Base-by-base conservation (phyloP, 2,797 vertebrate species). In the Typhlichthys eigenmanni region DNA sequence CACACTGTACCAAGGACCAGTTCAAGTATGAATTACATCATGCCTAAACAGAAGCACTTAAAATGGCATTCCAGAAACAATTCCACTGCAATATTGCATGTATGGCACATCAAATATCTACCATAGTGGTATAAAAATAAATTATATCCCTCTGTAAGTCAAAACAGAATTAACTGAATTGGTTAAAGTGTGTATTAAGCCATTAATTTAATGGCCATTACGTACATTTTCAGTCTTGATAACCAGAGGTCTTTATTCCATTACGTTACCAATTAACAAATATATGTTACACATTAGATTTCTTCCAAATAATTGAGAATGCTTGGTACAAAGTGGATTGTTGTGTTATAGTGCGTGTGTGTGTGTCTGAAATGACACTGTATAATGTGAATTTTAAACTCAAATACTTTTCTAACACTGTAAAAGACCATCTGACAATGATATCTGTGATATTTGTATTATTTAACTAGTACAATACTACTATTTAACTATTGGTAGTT, bases 101-200 rank as follows among this genome's bases (percentile, higher is more conserved):
- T 29, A 0, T 32, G 16, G 56, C 55, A 54, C 62, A 70, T 49
- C 49, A 32, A 57, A 48, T 53, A 65, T 75, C 63, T 2, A 19
- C 78, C 75, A 62, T 75, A 74, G 79, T 67, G 79, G 60, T 71
- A 56, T 75, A 75, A 79, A 58, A 83, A 76, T 69, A 47, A 60
- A 55, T 54, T 13, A 12, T 46, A 11, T 19, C 4, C 55, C 52
- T 53, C 3, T 29, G 16, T 46, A 19, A 47, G 8, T 47, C 62
- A 62, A 69, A 47, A 58, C 54, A 52, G 51, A 61, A 48, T 82
- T 59, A 61, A 38, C 65, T 2, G 38, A 43, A 8, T 43, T 43
- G 38, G 38, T 2, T 43, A 9, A 10, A 0, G 52, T 24, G 60
- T 60, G 69, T 45, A 17, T 55, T 62, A 54, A 66, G 48, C 47